phyloP scores from a whole-genome alignment of 1,140 invertebrate species.

The Alviniconcha marisindica region DNA sequence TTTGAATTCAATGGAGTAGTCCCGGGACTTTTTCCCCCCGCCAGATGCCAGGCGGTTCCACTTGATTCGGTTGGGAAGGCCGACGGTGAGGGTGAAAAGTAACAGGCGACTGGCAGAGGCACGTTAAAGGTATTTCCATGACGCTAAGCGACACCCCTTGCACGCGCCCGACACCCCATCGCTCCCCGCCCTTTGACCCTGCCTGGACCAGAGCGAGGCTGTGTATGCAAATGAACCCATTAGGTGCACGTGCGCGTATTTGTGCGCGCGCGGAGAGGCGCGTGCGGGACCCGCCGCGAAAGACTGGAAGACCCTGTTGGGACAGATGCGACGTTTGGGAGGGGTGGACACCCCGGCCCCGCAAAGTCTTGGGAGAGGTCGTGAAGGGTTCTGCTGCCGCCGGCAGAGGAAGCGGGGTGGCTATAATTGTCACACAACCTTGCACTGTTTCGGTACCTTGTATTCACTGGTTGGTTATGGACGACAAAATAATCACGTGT shows the following conservation, averaged over 20 bases:
- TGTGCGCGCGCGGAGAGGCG: constrained; percentile 14
- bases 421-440: too few relatives aligned
- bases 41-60: too few relatives aligned
- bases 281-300: neutral
- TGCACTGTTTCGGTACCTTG: too few relatives aligned
- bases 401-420: too few relatives aligned
- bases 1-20: too few relatives aligned
- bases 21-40: too few relatives aligned
- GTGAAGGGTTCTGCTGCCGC: too few relatives aligned
- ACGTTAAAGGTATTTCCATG: neutral
- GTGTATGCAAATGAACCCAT: constrained; percentile 31
- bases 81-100: neutral
- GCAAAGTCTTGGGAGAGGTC: too few relatives aligned
- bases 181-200: neutral
- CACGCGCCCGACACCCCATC: neutral
- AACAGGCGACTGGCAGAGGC: neutral
- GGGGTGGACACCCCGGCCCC: neutral
- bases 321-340: constrained; percentile 23
- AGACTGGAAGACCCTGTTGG: neutral
- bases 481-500: too few relatives aligned
- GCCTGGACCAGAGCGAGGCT: neutral
- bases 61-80: neutral
- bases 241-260: constrained; percentile 19
- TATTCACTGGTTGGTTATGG: too few relatives aligned
- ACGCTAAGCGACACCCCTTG: neutral